These are phyloP conservation scores for Hyposoter dolosus DNA, from an alignment of 2,888 invertebrate genomes.

Conservation along the genomic window DNA sequence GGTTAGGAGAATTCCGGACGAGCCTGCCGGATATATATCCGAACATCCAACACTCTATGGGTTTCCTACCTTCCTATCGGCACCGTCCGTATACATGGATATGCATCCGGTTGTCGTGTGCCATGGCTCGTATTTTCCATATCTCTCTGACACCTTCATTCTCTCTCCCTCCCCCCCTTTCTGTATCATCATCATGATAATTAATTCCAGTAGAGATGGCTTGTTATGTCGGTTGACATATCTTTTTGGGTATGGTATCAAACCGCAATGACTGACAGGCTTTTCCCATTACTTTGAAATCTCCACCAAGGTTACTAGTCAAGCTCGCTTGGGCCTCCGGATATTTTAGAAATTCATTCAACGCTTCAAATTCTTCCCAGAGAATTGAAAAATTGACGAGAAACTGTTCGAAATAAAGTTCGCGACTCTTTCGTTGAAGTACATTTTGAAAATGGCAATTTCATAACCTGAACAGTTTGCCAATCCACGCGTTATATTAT, in stretches of 20 bases:
- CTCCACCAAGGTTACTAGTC: neutral
- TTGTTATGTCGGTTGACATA: neutral
- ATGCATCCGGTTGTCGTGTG: conserved; percentile 54
- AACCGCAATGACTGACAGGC: neutral
- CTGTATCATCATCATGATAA: conserved; percentile 8
- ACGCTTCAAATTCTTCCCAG: neutral
- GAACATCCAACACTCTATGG: conserved; percentile 43
- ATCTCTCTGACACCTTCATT: neutral
- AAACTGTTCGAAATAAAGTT: neutral
- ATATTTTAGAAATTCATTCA: neutral
- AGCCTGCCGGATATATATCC: conserved; percentile 40
- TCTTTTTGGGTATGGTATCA: neutral
- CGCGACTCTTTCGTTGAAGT: neutral
- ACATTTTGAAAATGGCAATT: neutral
- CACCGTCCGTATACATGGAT: conserved; percentile 23
- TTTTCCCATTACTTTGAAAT: neutral
- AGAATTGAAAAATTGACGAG: neutral
- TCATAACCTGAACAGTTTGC: neutral
- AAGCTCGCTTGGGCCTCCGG: neutral
- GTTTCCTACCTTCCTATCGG: conserved; percentile 58
- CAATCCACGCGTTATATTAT: neutral
- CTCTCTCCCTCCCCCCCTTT: neutral
- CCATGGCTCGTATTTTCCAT: conserved; percentile 26
- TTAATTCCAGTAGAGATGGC: neutral
- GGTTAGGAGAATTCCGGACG: conserved; percentile 9